Base-by-base conservation (phyloP, 2,888 invertebrate genomes). In the Acronicta aceris region DNA sequence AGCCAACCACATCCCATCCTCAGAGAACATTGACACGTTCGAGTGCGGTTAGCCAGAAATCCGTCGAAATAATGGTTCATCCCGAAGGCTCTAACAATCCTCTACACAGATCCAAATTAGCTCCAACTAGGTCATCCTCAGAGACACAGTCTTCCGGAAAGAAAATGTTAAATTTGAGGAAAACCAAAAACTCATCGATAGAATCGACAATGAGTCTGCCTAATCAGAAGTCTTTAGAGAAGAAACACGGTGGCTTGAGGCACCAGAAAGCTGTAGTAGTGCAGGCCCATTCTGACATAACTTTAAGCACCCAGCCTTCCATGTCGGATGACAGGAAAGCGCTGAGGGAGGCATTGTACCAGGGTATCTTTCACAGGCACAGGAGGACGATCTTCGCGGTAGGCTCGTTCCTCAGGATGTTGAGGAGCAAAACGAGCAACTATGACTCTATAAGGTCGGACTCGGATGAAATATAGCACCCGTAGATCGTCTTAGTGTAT, bases 341-440 rank as follows among this genome's bases (percentile, higher is more conserved):
- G 50, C 85, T 96, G 69, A 93, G 97, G 71, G 97, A 97, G 86
- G 97, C 97, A 66, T 92, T 97, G 78, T 97, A 97, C 87, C 96
- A 97, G 90, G 97, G 97, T 89, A 97, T 97, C 85, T 96, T 97
- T 88, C 97, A 97, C 93, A 96, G 97, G 75, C 97, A 97, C 90
- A 94, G 97, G 71, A 95, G 97, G 84, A 97, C 97, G 65, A 97
- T 97, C 77, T 97, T 97, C 85, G 97, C 97, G 8, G 95, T 97
- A 57, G 97, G 97, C 52, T 97, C 97, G 49, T 97, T 97, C 86
- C 92, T 97, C 62, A 95, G 97, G 72, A 97, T 97, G 97, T 89
- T 97, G 73, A 95, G 96, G 79, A 96, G 96, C 84, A 96, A 96
- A 87, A 97, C 97, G 81, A 96, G 97, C 64, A 97, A 97, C 87